Conservation (phyloP, 2,888 invertebrate species). For the Tachina grossa region DNA sequence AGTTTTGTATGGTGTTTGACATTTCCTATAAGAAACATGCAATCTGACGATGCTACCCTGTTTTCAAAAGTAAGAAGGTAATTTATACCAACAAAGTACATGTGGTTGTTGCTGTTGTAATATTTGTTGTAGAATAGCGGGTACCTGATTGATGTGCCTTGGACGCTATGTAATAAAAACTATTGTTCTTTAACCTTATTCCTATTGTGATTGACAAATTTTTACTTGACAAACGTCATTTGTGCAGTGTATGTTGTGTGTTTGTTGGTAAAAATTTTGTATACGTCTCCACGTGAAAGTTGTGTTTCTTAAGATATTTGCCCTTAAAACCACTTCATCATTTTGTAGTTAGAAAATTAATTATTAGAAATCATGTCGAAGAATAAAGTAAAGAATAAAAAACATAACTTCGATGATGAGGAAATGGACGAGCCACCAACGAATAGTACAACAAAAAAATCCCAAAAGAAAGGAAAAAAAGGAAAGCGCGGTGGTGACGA, state of each 20-base stretch:
- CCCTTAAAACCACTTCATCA: conserved; percentile 18
- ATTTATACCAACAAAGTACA: no score
- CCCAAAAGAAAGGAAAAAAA: conserved; percentile 77
- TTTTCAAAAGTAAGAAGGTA: no score
- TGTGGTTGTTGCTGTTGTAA: no score
- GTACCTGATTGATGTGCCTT: no score
- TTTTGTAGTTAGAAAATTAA: conserved; percentile 49
- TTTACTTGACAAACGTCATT: conserved; percentile 7
- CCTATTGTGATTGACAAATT: background rate
- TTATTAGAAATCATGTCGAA: conserved; percentile 74
- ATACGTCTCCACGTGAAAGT: conserved; percentile 72
- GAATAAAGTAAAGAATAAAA: conserved; percentile 78
- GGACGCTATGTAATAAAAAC: no score
- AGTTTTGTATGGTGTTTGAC: no score
- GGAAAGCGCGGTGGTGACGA: conserved; percentile 83
- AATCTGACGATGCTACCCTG: no score
- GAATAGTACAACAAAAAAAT: conserved; percentile 70
- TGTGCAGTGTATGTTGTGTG: conserved; percentile 13
- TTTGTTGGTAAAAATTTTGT: conserved; percentile 52
- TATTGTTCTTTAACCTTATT: background rate
- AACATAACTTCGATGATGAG: conserved; percentile 78
- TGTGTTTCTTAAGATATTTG: conserved; percentile 17
- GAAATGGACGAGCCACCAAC: conserved; percentile 67
- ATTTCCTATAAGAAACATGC: no score
- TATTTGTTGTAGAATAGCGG: no score